Evolutionary conservation across 2,888 invertebrate species (phyloP).

Genomic region (Sinodicranocentrus sp.): DNA sequence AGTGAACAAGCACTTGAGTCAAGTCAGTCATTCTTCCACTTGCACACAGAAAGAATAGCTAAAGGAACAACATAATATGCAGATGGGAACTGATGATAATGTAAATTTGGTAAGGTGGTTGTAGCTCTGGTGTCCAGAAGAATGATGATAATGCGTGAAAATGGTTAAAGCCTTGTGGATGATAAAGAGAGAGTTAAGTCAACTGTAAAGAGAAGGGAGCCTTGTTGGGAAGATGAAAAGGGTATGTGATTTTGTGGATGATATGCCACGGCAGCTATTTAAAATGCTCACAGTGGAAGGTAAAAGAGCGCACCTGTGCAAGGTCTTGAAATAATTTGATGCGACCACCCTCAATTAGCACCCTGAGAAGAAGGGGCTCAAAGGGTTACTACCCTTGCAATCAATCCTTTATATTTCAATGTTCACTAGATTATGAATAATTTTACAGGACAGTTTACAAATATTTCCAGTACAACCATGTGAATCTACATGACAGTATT

Average conservation of each 20-base stretch:
- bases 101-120: conserved; percentile 37
- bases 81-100: conserved; percentile 34
- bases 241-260: conserved; percentile 32
- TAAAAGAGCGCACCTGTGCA: conserved; percentile 44
- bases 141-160: background rate
- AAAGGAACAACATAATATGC: background rate
- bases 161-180: background rate
- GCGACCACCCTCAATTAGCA: conserved; percentile 76
- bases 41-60: conserved; percentile 2
- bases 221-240: background rate
- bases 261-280: no score
- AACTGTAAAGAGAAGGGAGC: background rate
- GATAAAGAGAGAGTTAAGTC: conserved; percentile 1
- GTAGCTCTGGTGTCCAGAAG: conserved; percentile 45
- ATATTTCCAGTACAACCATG: no score
- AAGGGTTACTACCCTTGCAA: conserved; percentile 74
- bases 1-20: conserved; percentile 37
- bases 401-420: conserved; percentile 72
- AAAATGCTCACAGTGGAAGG: no score
- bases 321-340: conserved; percentile 73
- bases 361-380: conserved; percentile 72
- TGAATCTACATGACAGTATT: no score
- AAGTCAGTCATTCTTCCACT: conserved; percentile 44
- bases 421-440: no score
- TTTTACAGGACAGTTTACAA: no score